phyloP scores from a whole-genome alignment of 2,113 vertebrate species.

The Pleuronectes platessa region DNA sequence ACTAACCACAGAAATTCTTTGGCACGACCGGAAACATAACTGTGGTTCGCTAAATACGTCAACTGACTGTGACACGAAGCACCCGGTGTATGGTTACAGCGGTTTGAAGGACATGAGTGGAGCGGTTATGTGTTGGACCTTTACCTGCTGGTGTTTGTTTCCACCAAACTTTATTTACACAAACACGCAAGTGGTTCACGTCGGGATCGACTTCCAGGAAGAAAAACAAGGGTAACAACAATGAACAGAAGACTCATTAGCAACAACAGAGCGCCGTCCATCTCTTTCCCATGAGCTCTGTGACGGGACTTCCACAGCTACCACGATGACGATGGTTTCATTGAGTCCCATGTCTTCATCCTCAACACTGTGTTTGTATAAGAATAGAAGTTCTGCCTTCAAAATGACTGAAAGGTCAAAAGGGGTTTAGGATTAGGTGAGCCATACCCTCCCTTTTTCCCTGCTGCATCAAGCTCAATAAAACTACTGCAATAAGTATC shows the following conservation, averaged over 20 bases:
- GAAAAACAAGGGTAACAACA: background rate
- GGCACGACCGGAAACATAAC: conserved; percentile 34
- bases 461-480: conserved; percentile 14
- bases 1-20: conserved; percentile 38
- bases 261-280: background rate
- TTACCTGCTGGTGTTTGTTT: conserved; percentile 42
- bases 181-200: conserved; percentile 15
- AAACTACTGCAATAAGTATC: conserved; percentile 3
- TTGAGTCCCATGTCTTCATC: conserved; percentile 37
- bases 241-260: conserved; percentile 18
- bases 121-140: background rate
- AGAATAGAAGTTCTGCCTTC: conserved; percentile 47
- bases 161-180: background rate
- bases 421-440: conserved; percentile 29
- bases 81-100: conserved; percentile 20
- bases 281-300: background rate
- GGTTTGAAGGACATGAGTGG: conserved; percentile 20
- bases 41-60: conserved; percentile 61
- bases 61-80: conserved; percentile 36
- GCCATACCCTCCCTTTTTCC: background rate
- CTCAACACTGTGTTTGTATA: conserved; percentile 38
- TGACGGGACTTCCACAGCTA: conserved; percentile 4
- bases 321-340: conserved; percentile 31
- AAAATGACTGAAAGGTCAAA: background rate
- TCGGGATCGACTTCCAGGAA: conserved; percentile 12